Evolutionary conservation across 2,888 invertebrate species (phyloP), one percentile per base, ranked within the genome.

Genomic region (Drosophila greeni): DNA sequence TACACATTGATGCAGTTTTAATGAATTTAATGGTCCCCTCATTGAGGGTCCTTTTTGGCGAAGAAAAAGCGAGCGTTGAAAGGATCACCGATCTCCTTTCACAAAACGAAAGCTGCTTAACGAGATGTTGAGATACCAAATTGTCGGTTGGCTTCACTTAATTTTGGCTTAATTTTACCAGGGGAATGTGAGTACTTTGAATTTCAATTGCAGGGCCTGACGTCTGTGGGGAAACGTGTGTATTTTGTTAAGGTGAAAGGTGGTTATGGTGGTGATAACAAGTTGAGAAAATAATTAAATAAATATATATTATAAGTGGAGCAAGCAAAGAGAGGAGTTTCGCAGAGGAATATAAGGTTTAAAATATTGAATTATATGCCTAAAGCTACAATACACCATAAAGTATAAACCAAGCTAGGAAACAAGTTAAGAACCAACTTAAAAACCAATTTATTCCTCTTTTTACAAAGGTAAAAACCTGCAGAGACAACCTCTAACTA

Each of bases 1-100:
- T 78, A 69, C 66, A 79, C 65, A 76, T 73, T 79, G 72, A 82
- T 82, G 79, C 75, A 70, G 66, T 82, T 80, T 82, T 82, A 80
- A 80, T 82, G 80, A 77, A 82, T 75, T 79, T 80, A 79, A 82
- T 75, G 80, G 65, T 51, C 67, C 20, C 47, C 58, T 29, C 18
- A 14, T 6, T 2, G 16, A 34, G 23, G 34, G 23, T 33, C 61
- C 59, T 34, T 29, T 20, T 11, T 34, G 18, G 20, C 20, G 3
- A 36, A 16, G 16, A 23, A 47, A 20, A 45, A 29, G 20, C 8
- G 29, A 29, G 61, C 61, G 61, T 51, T 51, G 61, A 62, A 61
- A 62, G 61, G 61, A 62, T 61, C 61, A 14, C 20, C 40, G 36
- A 49, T 61, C 36, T 34, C 49, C 58, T 61, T 60, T 57, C 47